Conservation (phyloP, 2,797 vertebrate genomes). For the Labeo calbasu region DNA sequence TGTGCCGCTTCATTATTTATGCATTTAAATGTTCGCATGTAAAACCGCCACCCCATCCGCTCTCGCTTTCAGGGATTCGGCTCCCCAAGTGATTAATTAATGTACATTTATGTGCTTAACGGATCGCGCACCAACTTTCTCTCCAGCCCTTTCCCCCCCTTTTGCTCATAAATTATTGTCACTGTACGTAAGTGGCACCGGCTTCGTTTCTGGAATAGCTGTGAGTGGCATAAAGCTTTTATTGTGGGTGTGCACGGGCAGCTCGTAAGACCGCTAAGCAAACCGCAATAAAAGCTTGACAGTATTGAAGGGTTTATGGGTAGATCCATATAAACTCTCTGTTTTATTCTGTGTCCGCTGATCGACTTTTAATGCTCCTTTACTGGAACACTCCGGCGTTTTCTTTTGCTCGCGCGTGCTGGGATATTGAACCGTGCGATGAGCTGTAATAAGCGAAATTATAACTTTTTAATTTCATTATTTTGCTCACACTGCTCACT, state of each 20-base stretch:
- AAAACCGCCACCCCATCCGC: conserved; percentile 64
- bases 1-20: conserved; percentile 71
- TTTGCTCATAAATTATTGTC: conserved; percentile 72
- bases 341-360: conserved; percentile 34
- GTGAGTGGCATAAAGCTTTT: conserved; percentile 64
- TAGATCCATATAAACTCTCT: conserved; percentile 45
- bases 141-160: conserved; percentile 37
- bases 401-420: neutral
- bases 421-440: conserved; percentile 27
- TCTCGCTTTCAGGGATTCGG: conserved; percentile 58
- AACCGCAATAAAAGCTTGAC: conserved; percentile 58
- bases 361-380: conserved; percentile 44
- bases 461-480: conserved; percentile 39
- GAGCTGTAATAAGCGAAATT: conserved; percentile 28
- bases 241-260: conserved; percentile 65
- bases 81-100: conserved; percentile 78
- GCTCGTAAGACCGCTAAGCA: conserved; percentile 68
- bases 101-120: conserved; percentile 72
- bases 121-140: conserved; percentile 62
- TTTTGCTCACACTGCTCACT: conserved; percentile 15
- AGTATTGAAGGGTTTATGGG: conserved; percentile 48
- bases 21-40: conserved; percentile 67
- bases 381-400: neutral
- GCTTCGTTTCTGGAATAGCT: conserved; percentile 73
- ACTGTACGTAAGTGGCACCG: conserved; percentile 59